Conservation (phyloP, 2,888 invertebrate genomes). For the Clitarchus hookeri region DNA sequence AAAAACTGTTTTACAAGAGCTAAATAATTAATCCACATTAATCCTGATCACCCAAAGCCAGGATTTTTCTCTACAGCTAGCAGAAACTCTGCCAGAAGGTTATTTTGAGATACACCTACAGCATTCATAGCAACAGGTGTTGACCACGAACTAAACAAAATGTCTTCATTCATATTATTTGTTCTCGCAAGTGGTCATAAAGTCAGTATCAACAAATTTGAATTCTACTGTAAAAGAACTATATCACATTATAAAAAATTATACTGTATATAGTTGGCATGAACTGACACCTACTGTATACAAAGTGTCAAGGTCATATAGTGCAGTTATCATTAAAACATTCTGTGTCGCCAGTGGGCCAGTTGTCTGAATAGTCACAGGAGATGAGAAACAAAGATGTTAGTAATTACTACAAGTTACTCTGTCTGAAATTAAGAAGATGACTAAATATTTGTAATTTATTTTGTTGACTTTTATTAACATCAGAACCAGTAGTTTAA, state of each 20-base stretch:
- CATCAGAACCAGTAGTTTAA: too few relatives aligned
- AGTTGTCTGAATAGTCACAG: not conserved
- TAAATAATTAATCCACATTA: not conserved
- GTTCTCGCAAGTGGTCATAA: not conserved
- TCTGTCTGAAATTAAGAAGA: too few relatives aligned
- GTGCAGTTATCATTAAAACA: not conserved
- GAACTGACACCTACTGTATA: not conserved
- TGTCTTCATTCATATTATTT: not conserved
- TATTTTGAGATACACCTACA: not conserved
- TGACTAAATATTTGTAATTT: too few relatives aligned
- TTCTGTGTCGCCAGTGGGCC: not conserved
- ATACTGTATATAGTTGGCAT: not conserved
- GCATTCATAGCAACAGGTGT: not conserved
- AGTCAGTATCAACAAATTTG: not conserved
- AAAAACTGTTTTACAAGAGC: not conserved
- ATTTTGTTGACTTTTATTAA: too few relatives aligned
- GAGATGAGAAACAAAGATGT: not conserved
- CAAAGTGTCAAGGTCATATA: not conserved
- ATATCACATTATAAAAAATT: not conserved
- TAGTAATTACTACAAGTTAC: not conserved
- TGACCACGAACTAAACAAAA: not conserved
- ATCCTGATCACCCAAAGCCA: not conserved
- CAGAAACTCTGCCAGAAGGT: not conserved
- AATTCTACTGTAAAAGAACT: not conserved
- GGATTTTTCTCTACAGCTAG: not conserved